Conservation (phyloP, 2,888 invertebrate species). For the Dynastes maya region DNA sequence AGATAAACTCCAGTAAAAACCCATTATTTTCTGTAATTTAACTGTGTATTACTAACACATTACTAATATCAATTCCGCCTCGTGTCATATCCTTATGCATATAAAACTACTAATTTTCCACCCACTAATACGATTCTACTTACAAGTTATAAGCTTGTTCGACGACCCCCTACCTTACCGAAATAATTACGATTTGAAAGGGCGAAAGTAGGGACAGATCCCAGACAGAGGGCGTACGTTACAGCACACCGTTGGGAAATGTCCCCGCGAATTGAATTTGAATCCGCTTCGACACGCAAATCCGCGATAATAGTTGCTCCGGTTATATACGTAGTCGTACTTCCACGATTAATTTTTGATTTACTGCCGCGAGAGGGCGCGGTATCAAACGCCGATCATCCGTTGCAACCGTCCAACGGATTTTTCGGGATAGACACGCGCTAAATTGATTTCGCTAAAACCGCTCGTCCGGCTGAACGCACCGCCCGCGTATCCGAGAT, state of each 20-base stretch:
- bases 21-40: no score
- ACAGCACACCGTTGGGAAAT: conserved; percentile 5
- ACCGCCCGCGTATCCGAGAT: no score
- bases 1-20: no score
- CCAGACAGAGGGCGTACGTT: conserved; percentile 1
- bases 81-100: not conserved
- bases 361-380: not conserved
- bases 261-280: not conserved
- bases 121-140: conserved; percentile 1
- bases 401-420: not conserved
- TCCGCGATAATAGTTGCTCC: not conserved
- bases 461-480: no score
- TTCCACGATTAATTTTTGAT: conserved; percentile 23
- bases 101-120: conserved; percentile 17
- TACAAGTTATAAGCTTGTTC: conserved; percentile 1
- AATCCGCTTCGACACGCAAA: conserved; percentile 11
- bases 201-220: not conserved
- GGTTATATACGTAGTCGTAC: not conserved
- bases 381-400: not conserved
- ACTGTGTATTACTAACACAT: no score
- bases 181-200: not conserved
- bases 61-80: no score
- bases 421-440: not conserved
- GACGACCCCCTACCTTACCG: not conserved
- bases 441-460: not conserved